Evolutionary conservation across 2,113 vertebrate genomes (phyloP).

Genomic region (Silurus glanis): DNA sequence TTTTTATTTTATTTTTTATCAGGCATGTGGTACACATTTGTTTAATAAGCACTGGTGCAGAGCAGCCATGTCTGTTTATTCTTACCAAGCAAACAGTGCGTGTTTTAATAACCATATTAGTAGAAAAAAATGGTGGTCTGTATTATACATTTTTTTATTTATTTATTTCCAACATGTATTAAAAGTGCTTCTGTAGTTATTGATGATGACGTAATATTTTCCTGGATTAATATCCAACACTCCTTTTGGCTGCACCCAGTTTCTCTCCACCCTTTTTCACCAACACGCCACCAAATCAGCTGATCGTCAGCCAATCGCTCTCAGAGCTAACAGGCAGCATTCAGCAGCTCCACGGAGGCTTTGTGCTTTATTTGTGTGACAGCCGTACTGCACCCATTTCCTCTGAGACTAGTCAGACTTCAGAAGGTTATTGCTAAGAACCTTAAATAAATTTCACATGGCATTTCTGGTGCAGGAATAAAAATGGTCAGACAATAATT

Average conservation of each 20-base stretch:
- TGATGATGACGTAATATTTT: neutral
- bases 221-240: neutral
- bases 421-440: neutral
- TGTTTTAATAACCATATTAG: neutral
- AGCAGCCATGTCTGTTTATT: neutral
- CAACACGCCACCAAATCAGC: neutral
- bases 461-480: neutral
- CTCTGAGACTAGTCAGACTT: neutral
- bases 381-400: neutral
- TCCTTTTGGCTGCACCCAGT: neutral
- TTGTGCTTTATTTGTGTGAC: neutral
- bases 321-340: neutral
- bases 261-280: neutral
- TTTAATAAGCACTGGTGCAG: neutral
- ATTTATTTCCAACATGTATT: neutral
- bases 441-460: neutral
- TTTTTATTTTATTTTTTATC: neutral
- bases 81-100: neutral
- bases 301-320: neutral
- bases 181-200: too few relatives aligned
- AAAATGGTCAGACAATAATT: too few relatives aligned
- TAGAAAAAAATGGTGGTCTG: neutral
- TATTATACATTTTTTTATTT: neutral
- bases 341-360: constrained; percentile 3
- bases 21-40: neutral